Base-by-base conservation (phyloP, 2,888 invertebrate species). In the Agonopterix subpropinquella region DNA sequence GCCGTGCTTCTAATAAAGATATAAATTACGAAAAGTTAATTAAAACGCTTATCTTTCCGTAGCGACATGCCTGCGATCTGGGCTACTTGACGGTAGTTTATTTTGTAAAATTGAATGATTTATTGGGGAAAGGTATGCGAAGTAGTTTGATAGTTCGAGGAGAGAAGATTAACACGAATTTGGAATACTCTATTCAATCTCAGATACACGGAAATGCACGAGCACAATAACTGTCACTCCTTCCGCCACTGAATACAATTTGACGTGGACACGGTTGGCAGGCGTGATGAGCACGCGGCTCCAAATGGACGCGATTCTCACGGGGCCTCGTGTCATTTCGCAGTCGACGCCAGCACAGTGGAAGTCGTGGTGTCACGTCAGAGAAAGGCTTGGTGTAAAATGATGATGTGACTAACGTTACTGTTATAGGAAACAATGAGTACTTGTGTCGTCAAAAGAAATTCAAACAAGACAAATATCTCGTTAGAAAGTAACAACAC, bases 21-120 rank as follows among this genome's bases (percentile, higher is more conserved):
- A 86, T 87, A 84, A 84, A 83, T 84, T 80, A 80, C 77, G 70
- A 80, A 82, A 85, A 82, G 73, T 82, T 85, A 83, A 86, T 86
- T 87, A 87, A 84, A 84, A 76, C 71, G 74, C 73, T 82, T 83
- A 83, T 82, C 84, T 71, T 50, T 57, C 52, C 45, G 53, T 52
- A 59, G 64, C 63, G 65, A 67, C 69, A 70, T 64, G 71, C 65
- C 67, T 62, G 64, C 61, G 67, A 67, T 61, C 59, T 52, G 54
- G 52, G 51, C 58, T 56, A 64, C 63, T 61, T 56, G 57, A 60
- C 54, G 58, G 58, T 63, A 60, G 64, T 58, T 69, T 70, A 67
- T 70, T 47, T 72, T 71, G 73, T 75, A 73, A 78, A 77, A 80
- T 78, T 77, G 70, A 76, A 75, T 69, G 77, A 82, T 80, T 81